A percentile compares a stretch with the other conserved stretches of the same genome.
Conservation (phyloP, 2,113 vertebrate genomes). For the Naja naja region DNA sequence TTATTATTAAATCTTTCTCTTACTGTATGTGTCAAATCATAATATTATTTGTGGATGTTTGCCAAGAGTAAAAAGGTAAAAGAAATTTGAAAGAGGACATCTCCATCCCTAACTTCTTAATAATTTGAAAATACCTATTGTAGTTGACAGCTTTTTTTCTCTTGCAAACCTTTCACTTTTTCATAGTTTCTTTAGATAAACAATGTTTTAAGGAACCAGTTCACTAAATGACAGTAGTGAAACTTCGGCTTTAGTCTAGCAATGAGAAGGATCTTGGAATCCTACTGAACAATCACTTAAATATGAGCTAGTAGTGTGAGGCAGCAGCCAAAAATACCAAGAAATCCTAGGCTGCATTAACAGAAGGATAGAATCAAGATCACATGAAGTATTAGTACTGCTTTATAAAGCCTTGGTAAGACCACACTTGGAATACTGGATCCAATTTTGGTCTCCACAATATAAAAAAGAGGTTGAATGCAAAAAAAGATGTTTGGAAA, state of each 20-base stretch:
- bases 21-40: conserved; percentile 71
- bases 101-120: conserved; percentile 37
- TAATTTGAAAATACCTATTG: conserved; percentile 21
- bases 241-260: background rate
- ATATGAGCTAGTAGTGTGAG: background rate
- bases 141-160: conserved; percentile 46
- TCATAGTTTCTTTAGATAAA: background rate
- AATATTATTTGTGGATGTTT: conserved; percentile 61
- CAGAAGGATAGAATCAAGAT: background rate
- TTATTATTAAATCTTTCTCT: conserved; percentile 72
- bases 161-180: background rate
- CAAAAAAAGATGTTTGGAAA: background rate
- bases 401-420: background rate
- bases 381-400: too few species aligned
- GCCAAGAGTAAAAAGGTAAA: conserved; percentile 45
- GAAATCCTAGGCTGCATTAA: background rate
- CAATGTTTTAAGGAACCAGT: background rate
- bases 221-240: conserved; percentile 11
- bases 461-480: background rate
- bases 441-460: background rate
- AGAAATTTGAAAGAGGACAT: conserved; percentile 44
- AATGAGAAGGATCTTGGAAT: background rate
- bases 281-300: background rate
- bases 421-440: background rate
- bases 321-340: background rate